phyloP scores from a whole-genome alignment of 2,113 vertebrate species.

The Gymnarchus niloticus region DNA sequence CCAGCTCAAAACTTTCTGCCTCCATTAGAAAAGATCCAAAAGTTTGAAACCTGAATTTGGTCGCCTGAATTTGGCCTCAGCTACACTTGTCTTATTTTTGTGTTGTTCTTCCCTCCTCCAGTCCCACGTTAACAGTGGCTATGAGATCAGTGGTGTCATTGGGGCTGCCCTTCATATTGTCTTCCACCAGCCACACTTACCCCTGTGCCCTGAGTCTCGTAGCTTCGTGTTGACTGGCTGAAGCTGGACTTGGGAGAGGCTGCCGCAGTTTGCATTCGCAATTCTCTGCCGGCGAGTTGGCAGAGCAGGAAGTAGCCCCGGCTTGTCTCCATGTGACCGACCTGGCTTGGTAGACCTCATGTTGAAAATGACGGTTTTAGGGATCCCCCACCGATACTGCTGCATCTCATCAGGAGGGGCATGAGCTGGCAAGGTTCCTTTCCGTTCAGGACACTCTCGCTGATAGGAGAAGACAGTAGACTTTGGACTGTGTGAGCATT shows the following conservation, averaged over 20 bases:
- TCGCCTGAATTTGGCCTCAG: no score
- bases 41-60: neutral
- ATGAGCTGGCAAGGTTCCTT: no score
- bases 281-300: neutral
- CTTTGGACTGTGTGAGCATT: neutral
- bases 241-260: neutral
- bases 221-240: neutral
- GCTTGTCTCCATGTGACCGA: neutral
- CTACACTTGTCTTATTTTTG: neutral
- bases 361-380: no score
- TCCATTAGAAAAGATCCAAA: neutral
- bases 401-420: no score
- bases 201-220: neutral
- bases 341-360: neutral
- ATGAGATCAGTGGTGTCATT: neutral
- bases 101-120: neutral
- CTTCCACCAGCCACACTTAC: neutral
- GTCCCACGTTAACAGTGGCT: neutral
- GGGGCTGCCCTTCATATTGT: neutral
- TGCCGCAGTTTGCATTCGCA: neutral
- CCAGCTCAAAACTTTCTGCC: neutral
- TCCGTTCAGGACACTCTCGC: no score
- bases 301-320: neutral
- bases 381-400: no score
- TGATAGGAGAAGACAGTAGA: no score